These are phyloP conservation scores for Thinocorus orbignyianus DNA, from an alignment of 2,113 vertebrate genomes.

Conservation along the genomic window DNA sequence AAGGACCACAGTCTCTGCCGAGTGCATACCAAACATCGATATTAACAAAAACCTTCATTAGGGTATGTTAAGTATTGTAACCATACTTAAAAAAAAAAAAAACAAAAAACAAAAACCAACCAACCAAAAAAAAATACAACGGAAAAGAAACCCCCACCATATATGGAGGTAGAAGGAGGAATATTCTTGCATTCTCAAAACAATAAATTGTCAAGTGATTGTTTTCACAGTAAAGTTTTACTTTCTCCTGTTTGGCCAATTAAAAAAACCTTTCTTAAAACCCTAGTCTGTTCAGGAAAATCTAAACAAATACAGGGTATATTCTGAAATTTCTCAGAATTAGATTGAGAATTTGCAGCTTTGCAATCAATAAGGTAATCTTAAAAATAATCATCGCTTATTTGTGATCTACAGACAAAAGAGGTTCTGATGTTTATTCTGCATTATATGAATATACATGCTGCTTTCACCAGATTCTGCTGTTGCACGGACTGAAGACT, in stretches of 20 bases:
- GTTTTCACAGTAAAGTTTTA: background rate
- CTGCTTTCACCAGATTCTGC: background rate
- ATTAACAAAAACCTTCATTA: background rate
- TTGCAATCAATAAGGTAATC: background rate
- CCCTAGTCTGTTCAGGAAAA: background rate
- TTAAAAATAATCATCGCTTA: background rate
- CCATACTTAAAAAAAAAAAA: background rate
- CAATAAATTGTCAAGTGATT: background rate
- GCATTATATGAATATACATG: background rate
- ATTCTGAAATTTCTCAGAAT: background rate
- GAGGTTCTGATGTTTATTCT: background rate
- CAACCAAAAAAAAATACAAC: too few species aligned
- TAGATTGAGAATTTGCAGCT: background rate
- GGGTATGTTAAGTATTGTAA: background rate
- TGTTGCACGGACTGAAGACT: background rate
- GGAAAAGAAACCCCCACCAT: too few species aligned
- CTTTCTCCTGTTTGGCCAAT: background rate
- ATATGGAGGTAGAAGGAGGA: background rate
- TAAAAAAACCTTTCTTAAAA: background rate
- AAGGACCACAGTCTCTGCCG: background rate
- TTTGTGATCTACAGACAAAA: background rate
- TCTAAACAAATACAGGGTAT: background rate
- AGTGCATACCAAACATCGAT: background rate
- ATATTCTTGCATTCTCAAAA: background rate
- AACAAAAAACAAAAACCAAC: too few species aligned